These are phyloP conservation scores for Metallyticus violacea DNA, from an alignment of 2,888 invertebrate genomes.

Conservation along the genomic window DNA sequence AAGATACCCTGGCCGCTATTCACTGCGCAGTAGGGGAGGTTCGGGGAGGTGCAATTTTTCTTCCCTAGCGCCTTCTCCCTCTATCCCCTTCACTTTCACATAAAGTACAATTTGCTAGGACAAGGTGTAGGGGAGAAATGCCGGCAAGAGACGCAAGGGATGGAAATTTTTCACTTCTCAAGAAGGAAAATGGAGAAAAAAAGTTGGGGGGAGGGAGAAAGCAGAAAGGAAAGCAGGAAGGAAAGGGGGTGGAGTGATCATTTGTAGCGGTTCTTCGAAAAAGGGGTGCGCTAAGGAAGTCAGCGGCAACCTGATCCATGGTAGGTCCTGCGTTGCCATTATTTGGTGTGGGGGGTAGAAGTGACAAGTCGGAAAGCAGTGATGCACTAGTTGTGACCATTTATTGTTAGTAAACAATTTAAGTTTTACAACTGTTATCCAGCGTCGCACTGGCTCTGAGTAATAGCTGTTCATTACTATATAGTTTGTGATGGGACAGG, in stretches of 20 bases:
- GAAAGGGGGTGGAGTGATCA: neutral
- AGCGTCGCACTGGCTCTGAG: too few relatives aligned
- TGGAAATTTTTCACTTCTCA: conserved; percentile 8
- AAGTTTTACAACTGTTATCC: too few relatives aligned
- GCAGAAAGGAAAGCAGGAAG: neutral
- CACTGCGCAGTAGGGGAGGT: neutral
- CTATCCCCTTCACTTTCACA: neutral
- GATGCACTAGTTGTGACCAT: neutral
- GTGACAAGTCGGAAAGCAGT: neutral
- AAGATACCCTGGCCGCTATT: conserved; percentile 4
- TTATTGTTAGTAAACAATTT: too few relatives aligned
- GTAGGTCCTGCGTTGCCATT: neutral
- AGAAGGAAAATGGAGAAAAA: conserved; percentile 6
- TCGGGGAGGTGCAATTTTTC: neutral
- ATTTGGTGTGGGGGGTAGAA: neutral
- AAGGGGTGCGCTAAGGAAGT: conserved; percentile 12
- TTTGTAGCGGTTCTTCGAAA: conserved; percentile 17
- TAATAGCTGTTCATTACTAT: too few relatives aligned
- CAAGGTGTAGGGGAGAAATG: conserved; percentile 32
- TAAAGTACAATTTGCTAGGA: conserved; percentile 12
- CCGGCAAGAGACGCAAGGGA: neutral
- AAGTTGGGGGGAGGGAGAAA: neutral
- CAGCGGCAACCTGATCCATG: neutral
- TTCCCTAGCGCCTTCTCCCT: neutral
- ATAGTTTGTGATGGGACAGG: too few relatives aligned